phyloP scores from a whole-genome alignment of 2,113 vertebrate species.

The Gymnobelideus leadbeateri region DNA sequence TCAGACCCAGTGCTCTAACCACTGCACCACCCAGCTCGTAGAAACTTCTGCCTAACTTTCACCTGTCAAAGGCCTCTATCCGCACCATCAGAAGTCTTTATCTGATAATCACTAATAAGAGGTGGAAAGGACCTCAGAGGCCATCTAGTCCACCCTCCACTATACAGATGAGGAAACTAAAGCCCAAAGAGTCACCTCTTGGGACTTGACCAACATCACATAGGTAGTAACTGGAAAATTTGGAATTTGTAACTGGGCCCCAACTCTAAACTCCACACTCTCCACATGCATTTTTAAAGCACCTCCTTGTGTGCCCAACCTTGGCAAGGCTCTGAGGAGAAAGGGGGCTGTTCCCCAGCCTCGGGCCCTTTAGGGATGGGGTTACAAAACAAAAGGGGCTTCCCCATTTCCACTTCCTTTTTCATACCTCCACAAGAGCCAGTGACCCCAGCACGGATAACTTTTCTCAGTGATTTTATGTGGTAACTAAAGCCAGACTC shows the following conservation, averaged over 20 bases:
- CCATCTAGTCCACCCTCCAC: not conserved
- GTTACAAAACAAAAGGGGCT: not conserved
- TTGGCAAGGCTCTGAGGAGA: not conserved
- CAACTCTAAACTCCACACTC: not conserved
- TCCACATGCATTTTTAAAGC: not conserved
- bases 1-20: too few relatives aligned
- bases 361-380: not conserved
- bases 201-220: not conserved
- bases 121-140: not conserved
- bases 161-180: not conserved
- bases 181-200: not conserved
- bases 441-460: not conserved
- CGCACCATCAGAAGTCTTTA: not conserved
- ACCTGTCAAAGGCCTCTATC: too few relatives aligned
- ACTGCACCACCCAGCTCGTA: too few relatives aligned
- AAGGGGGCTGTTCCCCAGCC: not conserved
- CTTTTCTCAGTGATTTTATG: constrained; percentile 17
- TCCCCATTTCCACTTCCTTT: constrained; percentile 2
- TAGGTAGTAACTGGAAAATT: not conserved
- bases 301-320: not conserved
- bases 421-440: constrained; percentile 11
- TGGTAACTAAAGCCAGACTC: constrained; percentile 8
- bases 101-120: not conserved
- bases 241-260: not conserved
- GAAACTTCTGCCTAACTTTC: too few relatives aligned